phyloP scores from a whole-genome alignment of 2,797 vertebrate genomes.

The Hybognathus amarus region DNA sequence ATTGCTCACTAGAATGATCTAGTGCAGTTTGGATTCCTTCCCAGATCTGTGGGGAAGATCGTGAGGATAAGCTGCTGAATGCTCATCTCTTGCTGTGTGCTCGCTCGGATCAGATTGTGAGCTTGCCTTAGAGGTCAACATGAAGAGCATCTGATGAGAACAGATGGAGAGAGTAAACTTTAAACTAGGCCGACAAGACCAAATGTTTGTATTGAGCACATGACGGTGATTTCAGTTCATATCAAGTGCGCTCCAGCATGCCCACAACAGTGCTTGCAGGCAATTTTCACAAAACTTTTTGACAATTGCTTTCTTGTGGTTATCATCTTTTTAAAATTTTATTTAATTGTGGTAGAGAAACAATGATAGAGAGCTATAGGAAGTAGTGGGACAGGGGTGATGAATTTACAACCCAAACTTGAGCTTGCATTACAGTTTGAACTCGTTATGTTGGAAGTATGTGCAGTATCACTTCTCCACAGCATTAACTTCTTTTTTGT shows the following conservation, averaged over 20 bases:
- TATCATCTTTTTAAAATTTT: not conserved
- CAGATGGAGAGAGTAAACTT: slow-evolving; percentile 76
- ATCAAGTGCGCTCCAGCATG: slow-evolving; percentile 67
- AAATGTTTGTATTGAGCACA: slow-evolving; percentile 72
- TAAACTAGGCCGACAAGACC: slow-evolving; percentile 71
- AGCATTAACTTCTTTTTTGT: too few relatives aligned
- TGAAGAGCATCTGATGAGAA: slow-evolving; percentile 77
- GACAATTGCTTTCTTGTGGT: not conserved
- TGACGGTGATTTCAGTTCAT: slow-evolving; percentile 70
- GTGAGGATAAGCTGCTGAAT: not conserved
- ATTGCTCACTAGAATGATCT: not conserved
- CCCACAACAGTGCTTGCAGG: slow-evolving; percentile 49
- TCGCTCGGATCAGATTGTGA: slow-evolving; percentile 21
- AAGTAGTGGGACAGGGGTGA: not conserved
- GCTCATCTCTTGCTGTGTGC: slow-evolving; percentile 34
- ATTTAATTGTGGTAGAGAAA: too few relatives aligned
- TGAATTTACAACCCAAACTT: not conserved
- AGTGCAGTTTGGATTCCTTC: not conserved
- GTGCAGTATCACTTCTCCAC: not conserved
- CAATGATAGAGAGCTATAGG: not conserved
- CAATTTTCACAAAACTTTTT: slow-evolving; percentile 2
- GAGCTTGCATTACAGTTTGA: not conserved
- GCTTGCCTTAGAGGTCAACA: slow-evolving; percentile 67
- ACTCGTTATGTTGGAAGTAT: not conserved
- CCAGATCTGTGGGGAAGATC: not conserved